A percentile compares a stretch with the other conserved stretches of the same genome.
Conservation (phyloP, 92 coral and sea anemone genomes). For the Hydrozoanthus gracilis region DNA sequence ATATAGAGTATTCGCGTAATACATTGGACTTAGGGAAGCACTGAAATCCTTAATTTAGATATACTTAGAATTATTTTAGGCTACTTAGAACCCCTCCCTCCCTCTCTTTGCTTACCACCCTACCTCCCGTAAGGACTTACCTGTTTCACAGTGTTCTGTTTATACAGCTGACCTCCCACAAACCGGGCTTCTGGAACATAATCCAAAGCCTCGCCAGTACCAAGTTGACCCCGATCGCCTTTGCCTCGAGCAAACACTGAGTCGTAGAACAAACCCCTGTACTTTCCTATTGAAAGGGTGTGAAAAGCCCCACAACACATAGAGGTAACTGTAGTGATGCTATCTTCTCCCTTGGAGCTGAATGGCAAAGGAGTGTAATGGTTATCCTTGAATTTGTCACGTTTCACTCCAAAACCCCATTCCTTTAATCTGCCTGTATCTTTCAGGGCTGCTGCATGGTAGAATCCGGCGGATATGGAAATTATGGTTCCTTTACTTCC, state of each 20-base stretch:
- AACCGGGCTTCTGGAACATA: conserved; percentile 1
- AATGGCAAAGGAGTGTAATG: conserved; percentile 21
- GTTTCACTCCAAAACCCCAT: conserved; percentile 64
- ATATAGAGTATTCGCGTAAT: no score
- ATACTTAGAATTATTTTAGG: no score
- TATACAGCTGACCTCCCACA: background rate
- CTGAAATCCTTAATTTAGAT: no score
- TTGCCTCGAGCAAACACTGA: conserved; percentile 69
- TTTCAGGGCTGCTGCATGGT: conserved; percentile 68
- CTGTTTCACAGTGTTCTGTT: background rate
- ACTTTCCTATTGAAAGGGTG: conserved; percentile 55
- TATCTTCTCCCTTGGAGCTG: conserved; percentile 47
- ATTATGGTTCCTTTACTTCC: background rate
- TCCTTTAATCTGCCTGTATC: conserved; percentile 56
- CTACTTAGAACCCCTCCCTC: no score
- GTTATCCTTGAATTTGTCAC: conserved; percentile 17
- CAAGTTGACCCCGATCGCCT: conserved; percentile 69
- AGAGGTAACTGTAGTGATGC: conserved; percentile 52
- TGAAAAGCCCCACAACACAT: conserved; percentile 77
- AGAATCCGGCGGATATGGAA: conserved; percentile 61
- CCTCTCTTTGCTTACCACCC: no score
- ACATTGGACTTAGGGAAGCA: no score
- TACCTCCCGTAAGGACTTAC: background rate
- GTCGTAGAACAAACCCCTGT: conserved; percentile 22
- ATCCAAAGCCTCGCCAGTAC: conserved; percentile 42